These are phyloP conservation scores for Hypselothyrea guttata DNA, from an alignment of 2,888 invertebrate genomes.

Conservation along the genomic window DNA sequence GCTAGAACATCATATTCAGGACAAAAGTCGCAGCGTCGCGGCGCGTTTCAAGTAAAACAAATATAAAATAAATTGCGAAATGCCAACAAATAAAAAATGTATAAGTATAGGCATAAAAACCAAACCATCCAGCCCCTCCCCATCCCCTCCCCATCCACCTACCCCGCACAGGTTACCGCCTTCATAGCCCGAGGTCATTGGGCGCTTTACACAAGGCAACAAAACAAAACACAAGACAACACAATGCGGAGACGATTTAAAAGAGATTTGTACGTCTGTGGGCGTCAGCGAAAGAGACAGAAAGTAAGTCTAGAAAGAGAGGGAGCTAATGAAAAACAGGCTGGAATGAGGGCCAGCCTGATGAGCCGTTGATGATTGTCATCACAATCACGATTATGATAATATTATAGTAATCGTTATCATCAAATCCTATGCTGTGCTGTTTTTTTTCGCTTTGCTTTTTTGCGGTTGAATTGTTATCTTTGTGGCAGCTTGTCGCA, in stretches of 20 bases:
- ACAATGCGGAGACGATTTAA: constrained; percentile 53
- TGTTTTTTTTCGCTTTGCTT: constrained; percentile 4
- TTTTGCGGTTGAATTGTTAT: constrained; percentile 20
- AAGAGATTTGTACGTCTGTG: constrained; percentile 65
- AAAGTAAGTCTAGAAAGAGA: background rate
- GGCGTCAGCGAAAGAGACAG: constrained; percentile 9
- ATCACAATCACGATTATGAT: constrained; percentile 72
- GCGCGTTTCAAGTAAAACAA: constrained; percentile 47
- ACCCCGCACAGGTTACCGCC: constrained; percentile 31
- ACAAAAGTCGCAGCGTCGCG: constrained; percentile 28
- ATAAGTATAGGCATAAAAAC: constrained; percentile 49
- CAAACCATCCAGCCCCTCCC: no score
- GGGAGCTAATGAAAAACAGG: background rate
- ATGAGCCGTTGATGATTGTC: constrained; percentile 70
- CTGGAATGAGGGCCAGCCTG: constrained; percentile 15
- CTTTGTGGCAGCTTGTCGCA: constrained; percentile 7
- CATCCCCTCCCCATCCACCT: constrained; percentile 1
- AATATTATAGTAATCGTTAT: constrained; percentile 60
- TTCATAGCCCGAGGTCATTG: constrained; percentile 35
- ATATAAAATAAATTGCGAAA: constrained; percentile 72
- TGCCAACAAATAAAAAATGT: constrained; percentile 65
- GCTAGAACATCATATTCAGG: constrained; percentile 16
- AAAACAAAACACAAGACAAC: constrained; percentile 7
- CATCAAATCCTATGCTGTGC: constrained; percentile 36
- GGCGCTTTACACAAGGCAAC: constrained; percentile 19